phyloP scores from a whole-genome alignment of 2,888 invertebrate genomes.

The Pseudococcus jackbeardsleyi region DNA sequence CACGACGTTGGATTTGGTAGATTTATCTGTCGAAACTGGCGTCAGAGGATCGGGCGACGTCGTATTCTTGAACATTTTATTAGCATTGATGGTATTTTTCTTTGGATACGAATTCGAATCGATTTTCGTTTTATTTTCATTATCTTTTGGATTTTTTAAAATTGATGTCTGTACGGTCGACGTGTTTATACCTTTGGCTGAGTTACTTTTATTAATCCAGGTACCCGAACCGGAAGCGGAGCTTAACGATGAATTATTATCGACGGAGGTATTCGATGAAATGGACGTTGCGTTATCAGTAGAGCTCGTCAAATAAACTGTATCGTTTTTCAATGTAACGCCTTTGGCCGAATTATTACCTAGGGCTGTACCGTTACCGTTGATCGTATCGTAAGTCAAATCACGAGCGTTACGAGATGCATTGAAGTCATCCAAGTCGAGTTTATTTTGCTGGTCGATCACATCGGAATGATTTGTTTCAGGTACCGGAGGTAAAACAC shows the following conservation, averaged over 20 bases:
- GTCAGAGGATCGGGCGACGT: background rate
- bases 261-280: background rate
- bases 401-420: slow-evolving; percentile 33
- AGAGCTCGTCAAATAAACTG: background rate
- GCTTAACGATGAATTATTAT: background rate
- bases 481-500: background rate
- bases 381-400: slow-evolving; percentile 36
- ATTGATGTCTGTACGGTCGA: background rate
- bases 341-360: background rate
- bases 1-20: background rate
- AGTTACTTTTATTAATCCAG: background rate
- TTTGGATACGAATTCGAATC: slow-evolving; percentile 37
- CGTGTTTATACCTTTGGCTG: background rate
- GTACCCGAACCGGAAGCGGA: background rate
- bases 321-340: slow-evolving; percentile 24
- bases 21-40: background rate
- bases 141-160: slow-evolving; percentile 44
- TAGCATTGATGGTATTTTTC: slow-evolving; percentile 13
- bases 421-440: background rate
- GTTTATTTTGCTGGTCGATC: background rate
- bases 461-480: background rate
- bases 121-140: slow-evolving; percentile 48
- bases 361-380: background rate
- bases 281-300: background rate
- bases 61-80: background rate